Base-by-base conservation (phyloP, 2,113 vertebrate genomes). In the Syngnathus typhle region DNA sequence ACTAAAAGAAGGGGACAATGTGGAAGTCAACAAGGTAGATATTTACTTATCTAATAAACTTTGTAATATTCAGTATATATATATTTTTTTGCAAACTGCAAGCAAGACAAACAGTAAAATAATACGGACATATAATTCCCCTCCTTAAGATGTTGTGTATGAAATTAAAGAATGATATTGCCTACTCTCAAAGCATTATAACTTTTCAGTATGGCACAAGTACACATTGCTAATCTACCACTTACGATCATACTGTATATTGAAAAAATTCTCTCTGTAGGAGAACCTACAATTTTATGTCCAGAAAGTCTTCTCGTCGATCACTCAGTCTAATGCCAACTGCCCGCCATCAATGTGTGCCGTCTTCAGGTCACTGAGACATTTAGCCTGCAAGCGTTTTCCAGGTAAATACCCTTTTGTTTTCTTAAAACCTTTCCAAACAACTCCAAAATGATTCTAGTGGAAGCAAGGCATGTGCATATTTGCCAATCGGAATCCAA, bases 331-430 rank as follows among this genome's bases (percentile, higher is more conserved):
- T n/a, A 95, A 95, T 80, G 93, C 95, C 79, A 96, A 91, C 88
- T 99, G 97, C 78, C 97, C 96, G 58, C 95, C 95, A n/a, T 85
- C 96, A 15, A 98, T 99, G 97, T 98, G 95, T 85, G 96, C 98
- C 43, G 86, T 97, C 71, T 99, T 99, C 83, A 94, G 93, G 81
- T 94, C 95, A 58, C 88, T 99, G 71, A 93, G 96, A 73, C 93
- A 95, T 65, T 89, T 98, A 87, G 96, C 97, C 80, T 91, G 93
- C 66, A 92, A 93, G 68, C 93, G 92, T 67, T 99, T 99, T 84
- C 93, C 94, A 85, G 95, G 97, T 99, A 92, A 94, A 92, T 1
- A 38, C 16, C 9, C 36, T 27, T 8, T 15, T 3, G 15, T 27
- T 7, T 1, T 56, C 54, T 36, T 15, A 27, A 58, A 36, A 58